Evolutionary conservation across 2,113 vertebrate species (phyloP).

Genomic region (Mixornis gularis): DNA sequence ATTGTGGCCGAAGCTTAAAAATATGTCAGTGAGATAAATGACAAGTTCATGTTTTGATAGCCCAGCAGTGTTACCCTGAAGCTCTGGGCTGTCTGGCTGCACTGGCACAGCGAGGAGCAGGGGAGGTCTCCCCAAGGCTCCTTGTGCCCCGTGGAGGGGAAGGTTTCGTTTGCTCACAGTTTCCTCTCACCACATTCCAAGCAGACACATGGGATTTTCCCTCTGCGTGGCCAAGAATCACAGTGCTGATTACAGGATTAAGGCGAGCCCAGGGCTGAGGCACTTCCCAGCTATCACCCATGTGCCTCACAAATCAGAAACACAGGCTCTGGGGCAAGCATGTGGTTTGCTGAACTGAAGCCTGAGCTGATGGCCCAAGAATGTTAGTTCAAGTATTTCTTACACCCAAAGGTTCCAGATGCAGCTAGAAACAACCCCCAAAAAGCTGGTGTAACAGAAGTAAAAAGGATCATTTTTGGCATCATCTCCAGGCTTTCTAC

Average conservation of each 20-base stretch:
- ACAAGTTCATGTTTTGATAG: not conserved
- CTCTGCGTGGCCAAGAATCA: not conserved
- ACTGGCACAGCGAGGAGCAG: rapidly evolving
- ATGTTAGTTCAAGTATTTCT: not conserved
- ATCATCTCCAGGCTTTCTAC: not conserved
- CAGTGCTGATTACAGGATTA: not conserved
- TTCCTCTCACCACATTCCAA: not conserved
- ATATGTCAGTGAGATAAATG: not conserved
- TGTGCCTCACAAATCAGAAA: not conserved
- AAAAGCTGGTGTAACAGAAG: not conserved
- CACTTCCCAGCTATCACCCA: not conserved
- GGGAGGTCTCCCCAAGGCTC: rapidly evolving
- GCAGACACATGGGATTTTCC: not conserved
- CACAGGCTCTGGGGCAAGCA: rapidly evolving
- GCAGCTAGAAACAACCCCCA: not conserved
- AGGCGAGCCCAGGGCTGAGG: not conserved
- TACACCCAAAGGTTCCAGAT: not conserved
- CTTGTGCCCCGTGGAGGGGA: rapidly evolving
- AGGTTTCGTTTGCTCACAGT: not conserved
- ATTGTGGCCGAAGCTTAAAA: not conserved
- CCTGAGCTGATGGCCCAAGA: not conserved
- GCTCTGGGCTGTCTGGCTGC: not conserved
- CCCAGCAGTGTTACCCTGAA: not conserved
- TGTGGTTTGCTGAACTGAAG: not conserved
- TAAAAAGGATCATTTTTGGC: not conserved